phyloP scores from a whole-genome alignment of 30 jellyfish, hydroid and myxozoan genomes.

The Aurelia aurita complex sp. Pacific region DNA sequence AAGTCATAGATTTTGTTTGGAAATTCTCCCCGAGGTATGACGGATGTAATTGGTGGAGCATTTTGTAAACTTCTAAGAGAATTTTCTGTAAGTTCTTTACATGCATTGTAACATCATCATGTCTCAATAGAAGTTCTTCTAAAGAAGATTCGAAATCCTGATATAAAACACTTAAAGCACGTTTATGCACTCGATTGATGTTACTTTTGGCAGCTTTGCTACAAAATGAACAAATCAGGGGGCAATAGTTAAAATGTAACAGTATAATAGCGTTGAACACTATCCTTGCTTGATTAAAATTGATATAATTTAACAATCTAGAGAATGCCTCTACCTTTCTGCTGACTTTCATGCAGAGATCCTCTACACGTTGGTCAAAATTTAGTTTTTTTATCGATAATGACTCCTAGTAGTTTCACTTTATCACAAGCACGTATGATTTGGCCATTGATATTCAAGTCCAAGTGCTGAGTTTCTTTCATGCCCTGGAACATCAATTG shows the following conservation, averaged over 20 bases:
- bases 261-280: slow-evolving; percentile 2
- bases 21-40: too few relatives aligned
- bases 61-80: too few relatives aligned
- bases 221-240: slow-evolving; percentile 1
- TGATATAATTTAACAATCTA: not conserved
- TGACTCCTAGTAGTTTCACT: not conserved
- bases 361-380: slow-evolving; percentile 8
- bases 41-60: too few relatives aligned
- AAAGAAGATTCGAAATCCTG: not conserved
- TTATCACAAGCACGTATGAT: too few relatives aligned
- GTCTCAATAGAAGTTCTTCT: too few relatives aligned
- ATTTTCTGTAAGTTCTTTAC: too few relatives aligned
- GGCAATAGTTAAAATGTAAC: not conserved
- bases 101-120: too few relatives aligned
- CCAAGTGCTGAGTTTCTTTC: slow-evolving; percentile 5
- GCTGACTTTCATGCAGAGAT: slow-evolving; percentile 17
- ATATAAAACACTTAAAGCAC: not conserved
- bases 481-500: not conserved
- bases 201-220: slow-evolving; percentile 15
- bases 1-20: too few relatives aligned
- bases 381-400: not conserved
- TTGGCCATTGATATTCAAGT: not conserved
- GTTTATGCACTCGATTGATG: slow-evolving; percentile 5
- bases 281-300: too few relatives aligned
- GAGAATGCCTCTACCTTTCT: slow-evolving; percentile 1